phyloP scores from a whole-genome alignment of 2,888 invertebrate genomes.

The Oscheius sp. region DNA sequence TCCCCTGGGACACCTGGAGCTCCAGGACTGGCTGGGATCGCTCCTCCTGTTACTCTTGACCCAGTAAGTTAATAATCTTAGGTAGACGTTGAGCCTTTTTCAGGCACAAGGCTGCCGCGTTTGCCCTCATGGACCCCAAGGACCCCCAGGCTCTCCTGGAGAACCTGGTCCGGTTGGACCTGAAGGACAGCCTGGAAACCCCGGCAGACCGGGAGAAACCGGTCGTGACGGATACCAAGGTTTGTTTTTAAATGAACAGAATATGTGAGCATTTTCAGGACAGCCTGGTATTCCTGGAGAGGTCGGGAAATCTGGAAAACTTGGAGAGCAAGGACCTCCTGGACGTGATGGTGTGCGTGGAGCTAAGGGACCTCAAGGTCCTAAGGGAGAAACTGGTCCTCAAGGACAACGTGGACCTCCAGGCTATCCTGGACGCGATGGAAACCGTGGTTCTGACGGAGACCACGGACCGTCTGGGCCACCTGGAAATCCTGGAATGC shows the following conservation, averaged over 20 bases:
- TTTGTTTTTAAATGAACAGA: slow-evolving; percentile 1
- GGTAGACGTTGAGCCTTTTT: slow-evolving; percentile 1
- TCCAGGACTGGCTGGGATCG: slow-evolving; percentile 66
- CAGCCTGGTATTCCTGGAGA: slow-evolving; percentile 68
- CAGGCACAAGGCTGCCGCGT: slow-evolving; percentile 63
- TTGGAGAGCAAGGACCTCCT: slow-evolving; percentile 53
- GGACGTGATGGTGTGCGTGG: slow-evolving; percentile 58
- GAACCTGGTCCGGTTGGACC: slow-evolving; percentile 58
- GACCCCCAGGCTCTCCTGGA: slow-evolving; percentile 68
- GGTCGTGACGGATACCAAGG: slow-evolving; percentile 65
- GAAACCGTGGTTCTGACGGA: slow-evolving; percentile 58
- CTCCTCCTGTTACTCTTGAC: slow-evolving; percentile 67
- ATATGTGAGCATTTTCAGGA: slow-evolving; percentile 23
- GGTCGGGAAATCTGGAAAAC: slow-evolving; percentile 63
- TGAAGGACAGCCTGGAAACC: slow-evolving; percentile 63
- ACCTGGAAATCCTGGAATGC: slow-evolving; percentile 61
- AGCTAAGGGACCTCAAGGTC: slow-evolving; percentile 62
- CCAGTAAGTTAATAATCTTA: slow-evolving; percentile 38
- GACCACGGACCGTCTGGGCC: slow-evolving; percentile 62
- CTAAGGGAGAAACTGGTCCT: slow-evolving; percentile 61
- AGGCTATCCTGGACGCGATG: slow-evolving; percentile 64
- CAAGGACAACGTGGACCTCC: slow-evolving; percentile 64
- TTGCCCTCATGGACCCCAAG: slow-evolving; percentile 68
- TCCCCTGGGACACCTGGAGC: slow-evolving; percentile 58
- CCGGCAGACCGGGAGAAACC: slow-evolving; percentile 61